Conservation (phyloP, 2,888 invertebrate genomes). For the Heliconius aoede region DNA sequence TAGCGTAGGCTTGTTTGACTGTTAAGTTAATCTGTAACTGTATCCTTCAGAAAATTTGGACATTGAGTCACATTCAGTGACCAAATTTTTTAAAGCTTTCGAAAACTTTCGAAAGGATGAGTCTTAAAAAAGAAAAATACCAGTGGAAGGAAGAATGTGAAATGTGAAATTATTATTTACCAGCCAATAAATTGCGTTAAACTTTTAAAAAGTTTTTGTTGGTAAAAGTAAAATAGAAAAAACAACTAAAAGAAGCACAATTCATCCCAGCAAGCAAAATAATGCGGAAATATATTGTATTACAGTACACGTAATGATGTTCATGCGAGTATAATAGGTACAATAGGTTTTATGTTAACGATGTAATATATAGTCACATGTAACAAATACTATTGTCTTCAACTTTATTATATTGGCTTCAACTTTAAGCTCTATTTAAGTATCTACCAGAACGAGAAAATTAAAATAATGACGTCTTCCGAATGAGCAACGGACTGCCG, state of each 20-base stretch:
- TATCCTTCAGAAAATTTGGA: too few species aligned
- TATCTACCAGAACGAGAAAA: too few species aligned
- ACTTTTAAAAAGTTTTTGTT: background rate
- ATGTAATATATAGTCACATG: background rate
- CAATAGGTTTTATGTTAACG: slow-evolving; percentile 1
- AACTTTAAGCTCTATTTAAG: too few species aligned
- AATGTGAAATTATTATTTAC: background rate
- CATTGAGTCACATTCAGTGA: too few species aligned
- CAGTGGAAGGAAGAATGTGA: background rate
- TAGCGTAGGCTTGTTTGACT: too few species aligned
- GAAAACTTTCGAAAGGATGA: background rate
- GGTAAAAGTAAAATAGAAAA: background rate
- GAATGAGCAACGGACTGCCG: too few species aligned
- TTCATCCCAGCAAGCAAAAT: background rate
- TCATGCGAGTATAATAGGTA: background rate
- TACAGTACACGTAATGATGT: slow-evolving; percentile 10
- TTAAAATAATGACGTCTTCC: too few species aligned
- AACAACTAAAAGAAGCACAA: background rate
- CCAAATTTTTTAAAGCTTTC: background rate
- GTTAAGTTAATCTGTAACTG: too few species aligned
- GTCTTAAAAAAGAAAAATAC: background rate
- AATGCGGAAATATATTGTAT: slow-evolving; percentile 11
- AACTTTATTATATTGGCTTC: too few species aligned
- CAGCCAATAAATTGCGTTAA: background rate
- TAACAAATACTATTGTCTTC: background rate